Conservation (phyloP, 2,113 vertebrate species). For the Rhinolophus sinicus region DNA sequence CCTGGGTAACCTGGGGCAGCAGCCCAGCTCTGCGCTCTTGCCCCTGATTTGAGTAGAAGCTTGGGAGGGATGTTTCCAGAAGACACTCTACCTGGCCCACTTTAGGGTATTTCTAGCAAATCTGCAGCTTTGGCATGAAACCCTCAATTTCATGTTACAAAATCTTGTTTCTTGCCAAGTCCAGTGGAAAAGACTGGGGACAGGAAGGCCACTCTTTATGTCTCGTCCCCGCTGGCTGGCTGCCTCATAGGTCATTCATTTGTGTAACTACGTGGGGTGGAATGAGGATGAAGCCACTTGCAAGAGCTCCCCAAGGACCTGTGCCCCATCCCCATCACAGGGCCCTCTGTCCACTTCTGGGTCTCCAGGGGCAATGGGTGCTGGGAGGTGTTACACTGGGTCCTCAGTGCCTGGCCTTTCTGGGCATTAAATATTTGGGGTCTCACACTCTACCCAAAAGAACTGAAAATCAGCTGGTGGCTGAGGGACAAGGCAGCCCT, state of each 20-base stretch:
- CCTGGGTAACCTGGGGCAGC: background rate
- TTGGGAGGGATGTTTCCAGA: background rate
- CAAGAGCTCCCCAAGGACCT: fast-evolving
- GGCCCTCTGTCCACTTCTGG: background rate
- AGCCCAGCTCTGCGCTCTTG: background rate
- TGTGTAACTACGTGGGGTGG: background rate
- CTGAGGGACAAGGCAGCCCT: background rate
- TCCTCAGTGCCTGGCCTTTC: background rate
- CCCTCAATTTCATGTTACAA: background rate
- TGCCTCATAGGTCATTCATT: background rate
- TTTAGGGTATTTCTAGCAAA: background rate
- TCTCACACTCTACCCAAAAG: background rate
- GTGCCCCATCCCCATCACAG: fast-evolving
- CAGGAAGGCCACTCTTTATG: background rate
- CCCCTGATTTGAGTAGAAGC: background rate
- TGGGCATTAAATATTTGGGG: background rate
- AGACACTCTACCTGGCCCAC: background rate
- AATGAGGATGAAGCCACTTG: background rate
- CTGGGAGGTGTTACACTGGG: background rate
- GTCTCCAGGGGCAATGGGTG: background rate
- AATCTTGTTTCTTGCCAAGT: background rate
- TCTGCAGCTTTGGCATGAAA: background rate
- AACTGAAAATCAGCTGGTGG: background rate
- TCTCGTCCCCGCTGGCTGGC: background rate
- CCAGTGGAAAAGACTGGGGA: background rate